Evolutionary conservation across 2,888 invertebrate species (phyloP), one percentile per base, ranked within the genome.

Genomic region (Hirudinaria manillensis): DNA sequence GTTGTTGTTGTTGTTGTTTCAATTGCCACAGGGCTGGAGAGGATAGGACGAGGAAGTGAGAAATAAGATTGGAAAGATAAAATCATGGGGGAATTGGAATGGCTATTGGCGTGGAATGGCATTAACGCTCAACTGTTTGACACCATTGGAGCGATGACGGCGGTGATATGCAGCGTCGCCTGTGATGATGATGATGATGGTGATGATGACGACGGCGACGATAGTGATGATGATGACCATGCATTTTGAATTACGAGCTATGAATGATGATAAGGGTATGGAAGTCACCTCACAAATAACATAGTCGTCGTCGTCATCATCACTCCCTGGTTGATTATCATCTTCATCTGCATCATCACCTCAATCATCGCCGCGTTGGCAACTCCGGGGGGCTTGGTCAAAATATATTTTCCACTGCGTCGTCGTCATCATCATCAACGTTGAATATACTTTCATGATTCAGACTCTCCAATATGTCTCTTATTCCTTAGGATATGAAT

Each of bases 121-220:
- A 45, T 45, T n/a, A n/a, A n/a, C n/a, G n/a, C n/a, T n/a, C n/a
- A n/a, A n/a, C n/a, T n/a, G n/a, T n/a, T n/a, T n/a, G 36, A 6
- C 10, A 10, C 10, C 36, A 36, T 6, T 21, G 13, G 3, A 13
- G 56, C 13, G 56, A 56, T 56, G 56, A 56, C 13, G 21, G 56
- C 6, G 6, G 21, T 56, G 21, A 56, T 6, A 56, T 56, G 56
- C 13, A 3, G 3, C 21, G 56, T 56, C 56, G 3, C 21, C 3
- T 16, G 73, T 67, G 67, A 7, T 67, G 67, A 67, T 67, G 67
- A 67, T 67, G 67, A 67, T 67, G 67, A 67, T 67, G 67, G 24
- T 67, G 67, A 67, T 13, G 67, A 67, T 67, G 67, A 67, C 24
- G 67, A 67, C 24, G 67, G 24, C 24, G 67, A 67, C 24, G 67